phyloP scores from a whole-genome alignment of 2,888 invertebrate species.

The Belgica antarctica region DNA sequence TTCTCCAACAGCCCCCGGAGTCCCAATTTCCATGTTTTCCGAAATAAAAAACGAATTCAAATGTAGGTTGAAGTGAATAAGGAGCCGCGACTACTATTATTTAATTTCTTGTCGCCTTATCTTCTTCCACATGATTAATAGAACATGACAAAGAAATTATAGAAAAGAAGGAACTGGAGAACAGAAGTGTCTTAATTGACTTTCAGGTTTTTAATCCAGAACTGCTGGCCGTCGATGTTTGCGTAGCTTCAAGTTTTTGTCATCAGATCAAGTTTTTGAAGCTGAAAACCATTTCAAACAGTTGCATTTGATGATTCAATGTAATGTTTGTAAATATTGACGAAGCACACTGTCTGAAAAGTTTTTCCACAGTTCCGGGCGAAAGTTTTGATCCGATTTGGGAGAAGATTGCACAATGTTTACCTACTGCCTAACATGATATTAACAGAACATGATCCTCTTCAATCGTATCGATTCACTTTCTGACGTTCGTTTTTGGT shows the following conservation, averaged over 20 bases:
- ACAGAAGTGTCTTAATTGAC: slow-evolving; percentile 40
- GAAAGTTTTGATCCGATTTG: slow-evolving; percentile 1
- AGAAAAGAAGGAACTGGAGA: slow-evolving; percentile 2
- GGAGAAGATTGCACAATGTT: slow-evolving; percentile 18
- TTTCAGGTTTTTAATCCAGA: slow-evolving; percentile 36
- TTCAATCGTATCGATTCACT: not conserved
- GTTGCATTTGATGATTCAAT: slow-evolving; percentile 33
- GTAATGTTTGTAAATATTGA: slow-evolving; percentile 12
- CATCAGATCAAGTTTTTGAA: slow-evolving; percentile 9
- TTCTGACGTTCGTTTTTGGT: not conserved
- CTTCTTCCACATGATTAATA: slow-evolving; percentile 43
- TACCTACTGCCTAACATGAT: not conserved
- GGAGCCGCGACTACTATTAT: slow-evolving; percentile 43
- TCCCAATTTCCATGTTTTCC: too few species aligned
- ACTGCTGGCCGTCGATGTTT: not conserved
- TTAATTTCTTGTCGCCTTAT: slow-evolving; percentile 42
- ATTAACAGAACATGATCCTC: slow-evolving; percentile 16
- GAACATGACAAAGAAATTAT: slow-evolving; percentile 44
- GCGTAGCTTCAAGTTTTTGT: not conserved
- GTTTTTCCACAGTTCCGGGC: not conserved
- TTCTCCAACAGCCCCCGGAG: not conserved
- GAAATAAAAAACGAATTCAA: too few species aligned
- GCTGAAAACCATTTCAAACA: not conserved
- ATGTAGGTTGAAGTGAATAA: not conserved
- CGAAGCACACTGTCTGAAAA: slow-evolving; percentile 14